A percentile compares a stretch with the other conserved stretches of the same genome.
Evolutionary conservation across 1,140 invertebrate species (phyloP).

Genomic region (Eueides isabella): DNA sequence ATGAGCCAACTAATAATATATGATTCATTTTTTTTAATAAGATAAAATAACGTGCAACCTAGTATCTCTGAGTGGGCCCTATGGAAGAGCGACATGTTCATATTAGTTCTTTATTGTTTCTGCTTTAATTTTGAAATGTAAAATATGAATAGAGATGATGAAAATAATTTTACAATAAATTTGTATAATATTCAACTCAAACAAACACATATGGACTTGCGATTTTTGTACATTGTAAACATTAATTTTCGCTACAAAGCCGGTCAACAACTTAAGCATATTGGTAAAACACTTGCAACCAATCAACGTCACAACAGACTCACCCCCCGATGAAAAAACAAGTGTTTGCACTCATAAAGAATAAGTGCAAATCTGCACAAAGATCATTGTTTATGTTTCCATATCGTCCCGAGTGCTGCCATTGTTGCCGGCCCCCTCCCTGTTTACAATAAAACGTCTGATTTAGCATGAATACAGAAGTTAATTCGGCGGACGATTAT

Average conservation of each 20-base stretch:
- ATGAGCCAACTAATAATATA: too few relatives aligned
- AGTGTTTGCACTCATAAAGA: slow-evolving; percentile 78
- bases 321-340: slow-evolving; percentile 65
- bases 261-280: slow-evolving; percentile 72
- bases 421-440: slow-evolving; percentile 61
- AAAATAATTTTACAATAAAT: not conserved
- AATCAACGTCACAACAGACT: slow-evolving; percentile 75
- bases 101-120: too few relatives aligned
- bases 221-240: slow-evolving; percentile 55
- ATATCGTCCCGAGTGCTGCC: slow-evolving; percentile 60
- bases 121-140: too few relatives aligned
- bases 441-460: slow-evolving; percentile 69
- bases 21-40: too few relatives aligned
- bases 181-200: not conserved
- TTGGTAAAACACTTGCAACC: slow-evolving; percentile 75
- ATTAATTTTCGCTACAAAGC: slow-evolving; percentile 74
- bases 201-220: slow-evolving; percentile 43
- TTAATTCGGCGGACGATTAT: slow-evolving; percentile 67
- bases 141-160: too few relatives aligned
- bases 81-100: too few relatives aligned
- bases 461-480: slow-evolving; percentile 75
- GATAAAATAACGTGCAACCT: too few relatives aligned
- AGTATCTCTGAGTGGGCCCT: too few relatives aligned
- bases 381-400: slow-evolving; percentile 77
- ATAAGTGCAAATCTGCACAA: slow-evolving; percentile 78